phyloP scores from a whole-genome alignment of 1,140 invertebrate species.

The Tetramorium simillimum region DNA sequence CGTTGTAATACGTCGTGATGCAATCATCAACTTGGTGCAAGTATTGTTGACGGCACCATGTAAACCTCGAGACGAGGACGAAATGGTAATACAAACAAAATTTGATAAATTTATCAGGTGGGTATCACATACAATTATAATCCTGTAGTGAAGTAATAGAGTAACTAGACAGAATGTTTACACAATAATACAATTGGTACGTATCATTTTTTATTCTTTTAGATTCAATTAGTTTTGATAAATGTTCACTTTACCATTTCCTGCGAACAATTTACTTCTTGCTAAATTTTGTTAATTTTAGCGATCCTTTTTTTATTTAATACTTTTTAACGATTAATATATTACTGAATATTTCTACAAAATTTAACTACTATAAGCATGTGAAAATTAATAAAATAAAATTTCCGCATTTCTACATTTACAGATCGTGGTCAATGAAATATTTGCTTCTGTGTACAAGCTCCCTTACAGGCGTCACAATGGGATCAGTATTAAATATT shows the following conservation, averaged over 20 bases:
- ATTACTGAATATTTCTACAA: no score
- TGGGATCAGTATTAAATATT: conserved; percentile 2
- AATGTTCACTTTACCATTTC: no score
- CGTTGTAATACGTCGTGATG: background rate
- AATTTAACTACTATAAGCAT: no score
- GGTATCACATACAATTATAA: background rate
- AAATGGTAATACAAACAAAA: conserved; percentile 19
- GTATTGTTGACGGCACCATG: conserved; percentile 17
- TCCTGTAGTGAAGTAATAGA: background rate
- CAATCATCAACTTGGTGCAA: background rate
- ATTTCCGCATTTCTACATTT: background rate
- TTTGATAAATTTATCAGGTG: conserved; percentile 50
- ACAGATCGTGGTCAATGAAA: background rate
- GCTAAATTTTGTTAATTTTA: no score
- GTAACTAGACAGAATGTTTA: no score
- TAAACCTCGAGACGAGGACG: conserved; percentile 12
- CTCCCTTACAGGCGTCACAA: background rate
- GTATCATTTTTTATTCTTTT: background rate
- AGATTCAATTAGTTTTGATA: no score
- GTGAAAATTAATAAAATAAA: no score
- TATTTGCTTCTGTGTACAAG: background rate
- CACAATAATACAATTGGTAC: no score
- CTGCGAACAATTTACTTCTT: no score
- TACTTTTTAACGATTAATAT: no score
- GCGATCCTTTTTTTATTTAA: no score